A percentile compares a stretch with the other conserved stretches of the same genome.
Evolutionary conservation across 2,888 invertebrate genomes (phyloP).

Genomic region (Ditula angustiorana): DNA sequence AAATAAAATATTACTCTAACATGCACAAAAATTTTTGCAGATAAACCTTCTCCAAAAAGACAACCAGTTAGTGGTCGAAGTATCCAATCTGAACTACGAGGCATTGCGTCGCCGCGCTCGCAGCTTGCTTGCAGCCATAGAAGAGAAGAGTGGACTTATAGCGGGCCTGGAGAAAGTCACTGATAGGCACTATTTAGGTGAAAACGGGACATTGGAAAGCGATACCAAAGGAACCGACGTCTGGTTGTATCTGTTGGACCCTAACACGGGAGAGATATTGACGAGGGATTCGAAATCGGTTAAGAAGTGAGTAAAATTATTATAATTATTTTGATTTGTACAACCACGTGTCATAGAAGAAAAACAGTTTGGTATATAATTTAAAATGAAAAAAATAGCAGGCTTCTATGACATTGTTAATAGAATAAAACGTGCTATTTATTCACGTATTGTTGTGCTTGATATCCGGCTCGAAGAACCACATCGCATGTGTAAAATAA

Average conservation of each 20-base stretch:
- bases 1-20: too few relatives aligned
- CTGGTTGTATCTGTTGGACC: constrained; percentile 95
- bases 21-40: constrained; percentile 73
- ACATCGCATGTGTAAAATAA: too few relatives aligned
- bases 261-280: constrained; percentile 90
- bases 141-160: constrained; percentile 90
- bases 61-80: constrained; percentile 91
- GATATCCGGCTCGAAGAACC: too few relatives aligned
- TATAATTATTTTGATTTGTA: neutral
- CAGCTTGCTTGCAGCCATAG: constrained; percentile 85
- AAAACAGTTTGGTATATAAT: too few relatives aligned
- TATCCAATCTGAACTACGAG: constrained; percentile 91
- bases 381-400: too few relatives aligned
- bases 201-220: constrained; percentile 91
- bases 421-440: too few relatives aligned
- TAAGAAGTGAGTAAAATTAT: constrained; percentile 85
- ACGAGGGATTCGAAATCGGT: constrained; percentile 89
- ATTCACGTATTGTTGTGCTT: too few relatives aligned
- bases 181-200: constrained; percentile 89
- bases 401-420: too few relatives aligned
- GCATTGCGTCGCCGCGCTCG: constrained; percentile 84
- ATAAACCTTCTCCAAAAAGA: constrained; percentile 91
- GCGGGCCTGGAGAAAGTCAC: constrained; percentile 94
- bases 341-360: too few relatives aligned
- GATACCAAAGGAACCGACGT: constrained; percentile 92